Conservation (phyloP, 2,113 vertebrate species). For the Tamias sibiricus region DNA sequence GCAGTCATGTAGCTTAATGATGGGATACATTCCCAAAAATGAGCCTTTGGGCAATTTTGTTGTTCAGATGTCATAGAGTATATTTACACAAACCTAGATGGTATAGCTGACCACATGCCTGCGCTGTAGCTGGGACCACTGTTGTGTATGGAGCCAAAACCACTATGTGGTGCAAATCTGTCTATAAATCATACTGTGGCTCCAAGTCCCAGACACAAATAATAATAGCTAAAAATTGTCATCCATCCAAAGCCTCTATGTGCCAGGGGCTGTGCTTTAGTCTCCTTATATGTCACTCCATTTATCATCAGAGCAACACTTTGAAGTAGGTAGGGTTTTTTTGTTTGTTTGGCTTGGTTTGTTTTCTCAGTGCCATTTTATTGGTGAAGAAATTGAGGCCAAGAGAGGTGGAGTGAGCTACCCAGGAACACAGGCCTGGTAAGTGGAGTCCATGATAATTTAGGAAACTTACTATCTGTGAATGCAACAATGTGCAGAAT, state of each 20-base stretch:
- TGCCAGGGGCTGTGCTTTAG: neutral
- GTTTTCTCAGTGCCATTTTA: neutral
- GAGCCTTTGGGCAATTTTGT: neutral
- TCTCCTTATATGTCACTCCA: neutral
- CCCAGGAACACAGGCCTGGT: neutral
- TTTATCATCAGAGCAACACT: neutral
- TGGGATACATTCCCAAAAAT: too few species aligned
- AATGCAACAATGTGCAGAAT: neutral
- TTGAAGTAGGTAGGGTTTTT: neutral
- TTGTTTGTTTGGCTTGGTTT: too few species aligned
- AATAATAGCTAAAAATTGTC: too few species aligned
- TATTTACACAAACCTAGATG: neutral
- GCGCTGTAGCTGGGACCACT: too few species aligned
- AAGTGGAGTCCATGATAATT: neutral
- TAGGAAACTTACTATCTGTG: rapidly evolving
- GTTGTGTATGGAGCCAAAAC: neutral
- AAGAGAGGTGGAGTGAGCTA: neutral
- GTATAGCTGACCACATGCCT: neutral
- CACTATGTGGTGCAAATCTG: neutral
- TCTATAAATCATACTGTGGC: too few species aligned
- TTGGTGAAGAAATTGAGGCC: neutral
- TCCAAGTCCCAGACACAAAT: neutral
- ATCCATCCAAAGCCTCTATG: rapidly evolving
- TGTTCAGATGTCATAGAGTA: neutral
- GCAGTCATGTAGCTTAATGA: neutral